Evolutionary conservation across 2,888 invertebrate genomes (phyloP), one percentile per base, ranked within the genome.

Genomic region (Eupithecia insigniata): DNA sequence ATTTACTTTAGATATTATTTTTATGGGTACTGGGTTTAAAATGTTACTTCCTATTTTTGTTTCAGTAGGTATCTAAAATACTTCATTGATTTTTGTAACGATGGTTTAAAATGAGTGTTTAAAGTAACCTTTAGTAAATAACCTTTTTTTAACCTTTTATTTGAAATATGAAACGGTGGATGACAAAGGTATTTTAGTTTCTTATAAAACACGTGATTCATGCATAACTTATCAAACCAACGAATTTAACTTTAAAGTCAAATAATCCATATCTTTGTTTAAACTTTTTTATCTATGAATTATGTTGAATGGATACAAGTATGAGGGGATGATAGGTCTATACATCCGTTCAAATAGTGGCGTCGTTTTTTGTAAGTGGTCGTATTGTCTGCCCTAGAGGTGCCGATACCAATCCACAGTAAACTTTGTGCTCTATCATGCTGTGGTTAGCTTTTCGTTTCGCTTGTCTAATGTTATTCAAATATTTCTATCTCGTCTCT

Each of bases 341-440:
- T 60, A 39, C 66, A 61, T 55, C 66, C 66, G 61, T 51, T 55
- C 30, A 61, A 69, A 72, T 72, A 64, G 62, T 70, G 69, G 12
- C 66, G 32, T 66, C 30, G 30, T 66, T 72, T 69, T 72, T 60
- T 51, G 46, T 62, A 60, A 60, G 66, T 68, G 66, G 58, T 51
- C 66, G 66, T 66, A 64, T 64, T 64, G 62, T 64, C 36, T 36
- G 16, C 10, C 43, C 7, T n/a, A 43, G 43, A 10, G 26, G 46
- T 39, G 28, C n/a, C 22, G 16, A 36, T 58, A 64, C 28, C 30
- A 55, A 55, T 30, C n/a, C 30, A 70, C 62, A n/a, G 32, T 32
- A n/a, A 32, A 62, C 32, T 64, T 22, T 67, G 67, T 70, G 36
- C 67, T 69, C n/a, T 73, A 67, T n/a, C 0, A 14, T 30, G n/a